phyloP scores from a whole-genome alignment of 2,797 vertebrate species.

The Gymnothorax javanicus region DNA sequence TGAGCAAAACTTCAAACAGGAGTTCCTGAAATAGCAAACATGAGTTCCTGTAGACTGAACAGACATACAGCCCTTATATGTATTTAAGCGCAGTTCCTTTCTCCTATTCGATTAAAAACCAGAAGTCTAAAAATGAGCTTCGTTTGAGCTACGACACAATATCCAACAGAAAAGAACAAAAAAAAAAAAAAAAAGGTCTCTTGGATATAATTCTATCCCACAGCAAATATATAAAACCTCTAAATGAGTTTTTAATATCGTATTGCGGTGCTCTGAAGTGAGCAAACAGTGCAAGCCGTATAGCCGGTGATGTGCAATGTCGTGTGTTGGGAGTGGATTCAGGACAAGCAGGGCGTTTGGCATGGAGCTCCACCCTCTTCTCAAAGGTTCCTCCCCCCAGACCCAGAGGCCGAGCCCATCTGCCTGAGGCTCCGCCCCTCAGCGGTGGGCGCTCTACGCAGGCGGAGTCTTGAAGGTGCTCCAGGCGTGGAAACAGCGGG shows the following conservation, averaged over 20 bases:
- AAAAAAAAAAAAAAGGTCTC: background rate
- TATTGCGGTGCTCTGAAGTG: background rate
- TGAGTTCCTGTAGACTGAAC: background rate
- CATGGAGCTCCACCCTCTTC: background rate
- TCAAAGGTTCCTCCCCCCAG: background rate
- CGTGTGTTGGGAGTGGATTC: background rate
- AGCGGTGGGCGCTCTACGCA: slow-evolving; percentile 60
- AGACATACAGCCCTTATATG: background rate
- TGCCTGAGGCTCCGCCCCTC: background rate
- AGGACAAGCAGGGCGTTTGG: background rate
- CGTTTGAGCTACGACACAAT: background rate
- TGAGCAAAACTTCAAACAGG: background rate
- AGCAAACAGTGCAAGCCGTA: background rate
- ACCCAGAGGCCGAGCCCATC: background rate
- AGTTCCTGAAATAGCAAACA: background rate
- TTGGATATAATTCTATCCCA: background rate
- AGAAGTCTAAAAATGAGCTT: background rate
- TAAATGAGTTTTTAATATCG: background rate
- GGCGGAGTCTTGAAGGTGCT: slow-evolving; percentile 84
- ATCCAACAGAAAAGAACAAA: background rate
- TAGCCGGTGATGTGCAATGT: background rate
- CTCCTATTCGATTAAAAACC: background rate
- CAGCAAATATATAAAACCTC: slow-evolving; percentile 1
- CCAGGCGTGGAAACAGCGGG: slow-evolving; percentile 96
- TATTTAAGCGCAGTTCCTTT: background rate